phyloP scores from a whole-genome alignment of 30 jellyfish, hydroid and myxozoan species.

The Aurelia aurita region DNA sequence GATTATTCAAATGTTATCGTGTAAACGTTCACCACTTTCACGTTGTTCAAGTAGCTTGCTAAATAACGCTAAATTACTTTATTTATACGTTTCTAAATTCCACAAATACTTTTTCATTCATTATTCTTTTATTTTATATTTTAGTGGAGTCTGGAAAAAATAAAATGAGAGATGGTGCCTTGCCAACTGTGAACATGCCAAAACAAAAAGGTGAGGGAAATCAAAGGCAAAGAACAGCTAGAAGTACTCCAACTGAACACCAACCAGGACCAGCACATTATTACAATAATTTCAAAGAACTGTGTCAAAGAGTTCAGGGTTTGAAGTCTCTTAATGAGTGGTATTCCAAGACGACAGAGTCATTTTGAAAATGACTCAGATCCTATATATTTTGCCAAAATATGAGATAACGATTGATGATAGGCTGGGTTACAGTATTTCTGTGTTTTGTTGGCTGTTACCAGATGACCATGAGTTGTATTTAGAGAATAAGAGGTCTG shows the following conservation, averaged over 20 bases:
- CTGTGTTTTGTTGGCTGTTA: neutral
- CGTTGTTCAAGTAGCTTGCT: no score
- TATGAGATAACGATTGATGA: conserved; percentile 14
- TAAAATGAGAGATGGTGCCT: conserved; percentile 41
- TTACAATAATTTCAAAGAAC: neutral
- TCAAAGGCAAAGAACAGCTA: neutral
- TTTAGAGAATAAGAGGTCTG: conserved; percentile 5
- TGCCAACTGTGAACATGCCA: conserved; percentile 13
- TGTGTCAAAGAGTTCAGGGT: conserved; percentile 14
- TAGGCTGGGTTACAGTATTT: conserved; percentile 11
- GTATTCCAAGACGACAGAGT: no score
- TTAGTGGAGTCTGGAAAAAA: conserved; percentile 32
- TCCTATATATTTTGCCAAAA: neutral
- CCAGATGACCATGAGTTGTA: no score
- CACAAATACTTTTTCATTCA: no score
- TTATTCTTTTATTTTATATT: no score
- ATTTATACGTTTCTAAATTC: no score
- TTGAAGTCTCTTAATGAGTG: conserved; percentile 31
- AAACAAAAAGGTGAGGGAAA: conserved; percentile 3
- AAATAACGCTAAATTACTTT: no score
- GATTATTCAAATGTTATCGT: no score
- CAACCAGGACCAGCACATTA: conserved; percentile 11
- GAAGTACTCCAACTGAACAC: neutral
- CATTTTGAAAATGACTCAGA: conserved; percentile 7
- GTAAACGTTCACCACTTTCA: no score